Conservation (phyloP, 2,888 invertebrate genomes). For the Idaea straminata region DNA sequence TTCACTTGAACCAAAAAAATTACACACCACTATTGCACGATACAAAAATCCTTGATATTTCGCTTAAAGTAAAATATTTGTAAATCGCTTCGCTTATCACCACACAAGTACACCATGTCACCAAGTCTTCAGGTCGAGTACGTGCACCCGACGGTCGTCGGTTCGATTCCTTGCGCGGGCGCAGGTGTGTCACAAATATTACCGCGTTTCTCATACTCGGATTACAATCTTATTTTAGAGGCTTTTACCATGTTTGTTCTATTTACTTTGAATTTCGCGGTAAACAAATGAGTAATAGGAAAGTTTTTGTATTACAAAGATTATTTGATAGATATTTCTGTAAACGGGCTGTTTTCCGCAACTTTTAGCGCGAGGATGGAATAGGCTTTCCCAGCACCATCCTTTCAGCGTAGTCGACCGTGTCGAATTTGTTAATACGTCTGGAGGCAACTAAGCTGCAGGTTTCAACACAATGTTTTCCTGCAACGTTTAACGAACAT, state of each 20-base stretch:
- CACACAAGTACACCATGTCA: constrained; percentile 35
- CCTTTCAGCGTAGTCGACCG: no score
- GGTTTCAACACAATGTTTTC: no score
- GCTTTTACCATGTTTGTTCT: background rate
- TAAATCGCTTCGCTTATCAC: background rate
- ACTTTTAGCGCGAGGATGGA: background rate
- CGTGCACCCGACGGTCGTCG: constrained; percentile 43
- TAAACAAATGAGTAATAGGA: background rate
- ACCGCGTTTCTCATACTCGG: constrained; percentile 13
- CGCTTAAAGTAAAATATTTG: constrained; percentile 1
- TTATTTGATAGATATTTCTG: background rate
- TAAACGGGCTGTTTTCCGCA: background rate
- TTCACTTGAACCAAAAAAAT: no score
- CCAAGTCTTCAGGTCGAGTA: constrained; percentile 48
- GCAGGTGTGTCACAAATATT: constrained; percentile 24
- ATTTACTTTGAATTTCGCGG: background rate
- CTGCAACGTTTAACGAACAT: no score
- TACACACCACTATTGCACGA: no score
- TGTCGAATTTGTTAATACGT: no score
- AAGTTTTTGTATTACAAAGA: background rate
- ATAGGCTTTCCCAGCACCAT: no score
- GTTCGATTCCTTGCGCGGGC: constrained; percentile 23
- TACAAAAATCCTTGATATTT: no score
- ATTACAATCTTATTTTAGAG: background rate
- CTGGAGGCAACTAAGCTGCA: no score